Evolutionary conservation across 2,888 invertebrate species (phyloP).

Genomic region (Drosophila setosimentum): DNA sequence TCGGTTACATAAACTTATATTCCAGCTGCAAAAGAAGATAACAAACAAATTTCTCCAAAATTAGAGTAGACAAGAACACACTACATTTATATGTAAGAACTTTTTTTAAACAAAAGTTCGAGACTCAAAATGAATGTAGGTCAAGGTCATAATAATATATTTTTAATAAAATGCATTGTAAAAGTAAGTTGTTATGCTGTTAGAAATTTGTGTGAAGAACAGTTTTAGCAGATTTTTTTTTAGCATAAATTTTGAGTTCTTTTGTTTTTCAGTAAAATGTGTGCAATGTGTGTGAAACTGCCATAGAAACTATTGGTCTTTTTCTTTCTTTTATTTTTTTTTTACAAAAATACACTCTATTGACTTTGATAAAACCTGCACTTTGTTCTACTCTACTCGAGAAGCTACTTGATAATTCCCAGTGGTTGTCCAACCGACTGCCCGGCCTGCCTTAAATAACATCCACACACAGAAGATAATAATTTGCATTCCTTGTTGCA

Average conservation of each 20-base stretch:
- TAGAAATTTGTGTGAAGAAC: neutral
- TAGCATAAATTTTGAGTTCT: neutral
- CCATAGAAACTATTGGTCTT: neutral
- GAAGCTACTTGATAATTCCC: constrained; percentile 12
- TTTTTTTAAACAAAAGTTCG: constrained; percentile 5
- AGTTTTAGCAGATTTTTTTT: neutral
- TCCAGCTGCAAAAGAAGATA: neutral
- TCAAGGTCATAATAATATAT: constrained; percentile 55
- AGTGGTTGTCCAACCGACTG: constrained; percentile 35
- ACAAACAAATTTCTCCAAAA: neutral
- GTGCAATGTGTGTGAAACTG: neutral
- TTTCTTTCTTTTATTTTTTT: no score
- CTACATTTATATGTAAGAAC: neutral
- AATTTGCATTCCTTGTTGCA: constrained; percentile 45
- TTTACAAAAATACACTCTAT: no score
- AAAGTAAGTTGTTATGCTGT: neutral
- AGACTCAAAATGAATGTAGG: constrained; percentile 31
- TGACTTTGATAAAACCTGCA: constrained; percentile 12
- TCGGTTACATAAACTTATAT: constrained; percentile 2
- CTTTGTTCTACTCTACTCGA: constrained; percentile 9
- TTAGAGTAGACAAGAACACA: neutral
- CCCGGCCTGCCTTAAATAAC: constrained; percentile 12
- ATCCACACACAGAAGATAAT: constrained; percentile 43
- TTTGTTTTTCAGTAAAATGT: neutral
- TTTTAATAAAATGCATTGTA: neutral